Evolutionary conservation across 1,140 invertebrate genomes (phyloP).

Genomic region (Wiebesia pumilae): DNA sequence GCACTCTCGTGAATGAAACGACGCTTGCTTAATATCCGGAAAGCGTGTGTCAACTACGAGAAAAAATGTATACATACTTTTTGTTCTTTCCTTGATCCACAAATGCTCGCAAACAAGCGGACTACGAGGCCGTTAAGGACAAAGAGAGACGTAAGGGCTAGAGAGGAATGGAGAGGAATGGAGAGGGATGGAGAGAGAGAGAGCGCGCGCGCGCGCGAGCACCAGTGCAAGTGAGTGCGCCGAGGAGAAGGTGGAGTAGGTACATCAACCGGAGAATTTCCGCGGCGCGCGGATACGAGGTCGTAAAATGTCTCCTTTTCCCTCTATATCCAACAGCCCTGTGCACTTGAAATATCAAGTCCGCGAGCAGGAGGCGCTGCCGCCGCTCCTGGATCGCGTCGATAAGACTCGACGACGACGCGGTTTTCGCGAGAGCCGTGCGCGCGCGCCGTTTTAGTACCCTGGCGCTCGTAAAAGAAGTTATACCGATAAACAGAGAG

Average conservation of each 20-base stretch:
- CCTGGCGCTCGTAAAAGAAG: slow-evolving; percentile 46
- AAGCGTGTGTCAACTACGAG: slow-evolving; percentile 33
- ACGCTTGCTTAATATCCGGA: slow-evolving; percentile 25
- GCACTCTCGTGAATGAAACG: slow-evolving; percentile 51
- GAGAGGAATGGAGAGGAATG: neutral
- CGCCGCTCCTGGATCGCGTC: slow-evolving; percentile 41
- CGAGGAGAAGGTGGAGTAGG: neutral
- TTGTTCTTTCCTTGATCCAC: neutral
- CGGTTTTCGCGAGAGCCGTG: slow-evolving; percentile 37
- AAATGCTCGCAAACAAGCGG: neutral
- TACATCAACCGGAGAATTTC: slow-evolving; percentile 32
- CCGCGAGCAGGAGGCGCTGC: neutral
- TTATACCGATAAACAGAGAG: slow-evolving; percentile 50
- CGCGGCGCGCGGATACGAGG: slow-evolving; percentile 24
- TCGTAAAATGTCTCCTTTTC: slow-evolving; percentile 42
- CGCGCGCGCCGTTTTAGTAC: slow-evolving; percentile 34
- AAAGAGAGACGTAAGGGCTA: slow-evolving; percentile 4
- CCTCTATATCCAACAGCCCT: slow-evolving; percentile 3
- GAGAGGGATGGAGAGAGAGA: neutral
- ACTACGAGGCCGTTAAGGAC: slow-evolving; percentile 11
- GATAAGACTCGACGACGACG: slow-evolving; percentile 41
- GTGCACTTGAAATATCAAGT: slow-evolving; percentile 52
- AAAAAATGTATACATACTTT: slow-evolving; percentile 20
- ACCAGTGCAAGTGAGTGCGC: too few species aligned
- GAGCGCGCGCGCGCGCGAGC: too few species aligned